Conservation (phyloP, 2,113 vertebrate genomes). For the Pica pica region DNA sequence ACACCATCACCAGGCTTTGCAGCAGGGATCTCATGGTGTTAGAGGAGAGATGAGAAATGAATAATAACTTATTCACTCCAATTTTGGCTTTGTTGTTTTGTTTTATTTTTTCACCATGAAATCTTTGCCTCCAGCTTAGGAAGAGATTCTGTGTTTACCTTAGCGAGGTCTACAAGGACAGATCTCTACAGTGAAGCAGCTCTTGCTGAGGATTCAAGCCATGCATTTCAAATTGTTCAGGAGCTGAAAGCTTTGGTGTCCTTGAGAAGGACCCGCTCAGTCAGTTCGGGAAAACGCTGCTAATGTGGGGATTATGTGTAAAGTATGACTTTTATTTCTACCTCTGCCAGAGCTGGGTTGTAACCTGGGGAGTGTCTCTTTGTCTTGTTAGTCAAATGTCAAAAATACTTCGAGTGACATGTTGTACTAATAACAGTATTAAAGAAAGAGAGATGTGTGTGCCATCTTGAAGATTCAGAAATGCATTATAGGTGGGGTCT, state of each 20-base stretch:
- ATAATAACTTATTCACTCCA: background rate
- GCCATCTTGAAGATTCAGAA: background rate
- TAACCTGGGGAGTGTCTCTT: background rate
- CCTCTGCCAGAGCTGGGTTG: background rate
- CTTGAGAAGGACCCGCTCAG: background rate
- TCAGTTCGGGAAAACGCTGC: background rate
- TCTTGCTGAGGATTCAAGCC: background rate
- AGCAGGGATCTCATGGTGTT: background rate
- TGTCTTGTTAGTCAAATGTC: background rate
- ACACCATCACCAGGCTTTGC: background rate
- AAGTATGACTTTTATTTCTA: background rate
- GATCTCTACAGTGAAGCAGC: background rate
- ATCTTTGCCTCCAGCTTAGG: background rate
- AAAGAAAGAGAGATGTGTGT: background rate
- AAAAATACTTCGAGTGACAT: background rate
- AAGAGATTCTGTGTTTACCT: background rate
- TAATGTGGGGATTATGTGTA: background rate
- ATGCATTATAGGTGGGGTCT: rapidly evolving
- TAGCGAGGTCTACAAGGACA: background rate
- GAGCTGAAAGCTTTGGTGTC: background rate
- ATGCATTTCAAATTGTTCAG: background rate
- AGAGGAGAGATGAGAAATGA: background rate
- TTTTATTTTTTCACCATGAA: background rate
- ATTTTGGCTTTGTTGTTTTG: background rate
- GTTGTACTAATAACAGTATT: background rate